Conservation (phyloP, 2,797 vertebrate genomes). For the Pelobates cultripes region DNA sequence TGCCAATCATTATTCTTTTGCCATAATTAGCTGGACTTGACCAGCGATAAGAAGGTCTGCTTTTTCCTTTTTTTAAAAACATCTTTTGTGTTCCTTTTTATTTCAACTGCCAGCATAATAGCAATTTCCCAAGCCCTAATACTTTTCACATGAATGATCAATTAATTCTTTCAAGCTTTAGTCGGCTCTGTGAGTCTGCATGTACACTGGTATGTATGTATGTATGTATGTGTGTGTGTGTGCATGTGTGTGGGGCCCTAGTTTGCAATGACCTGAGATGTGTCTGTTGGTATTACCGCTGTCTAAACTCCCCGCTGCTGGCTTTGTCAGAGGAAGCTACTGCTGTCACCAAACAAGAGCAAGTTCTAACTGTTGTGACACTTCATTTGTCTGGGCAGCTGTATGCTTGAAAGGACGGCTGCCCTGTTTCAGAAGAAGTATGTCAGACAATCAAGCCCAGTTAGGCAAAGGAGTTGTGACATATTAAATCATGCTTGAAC, state of each 20-base stretch:
- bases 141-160: constrained; percentile 54
- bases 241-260: constrained; percentile 1
- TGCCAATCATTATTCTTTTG: background rate
- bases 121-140: constrained; percentile 46
- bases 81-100: background rate
- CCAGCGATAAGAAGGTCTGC: constrained; percentile 15
- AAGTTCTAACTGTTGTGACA: constrained; percentile 61
- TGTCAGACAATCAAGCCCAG: constrained; percentile 72
- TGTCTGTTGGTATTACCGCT: constrained; percentile 35
- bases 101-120: background rate
- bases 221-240: background rate
- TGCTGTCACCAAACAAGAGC: constrained; percentile 64
- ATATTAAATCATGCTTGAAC: constrained; percentile 79
- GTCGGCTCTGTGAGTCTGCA: background rate
- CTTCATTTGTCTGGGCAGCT: constrained; percentile 66
- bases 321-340: constrained; percentile 59
- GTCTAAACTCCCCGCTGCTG: constrained; percentile 17
- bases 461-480: constrained; percentile 76
- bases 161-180: constrained; percentile 32
- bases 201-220: background rate
- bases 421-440: constrained; percentile 65
- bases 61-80: background rate
- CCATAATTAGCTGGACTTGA: background rate
- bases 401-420: constrained; percentile 63
- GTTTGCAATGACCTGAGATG: constrained; percentile 14